Conservation (phyloP, 2,797 vertebrate species). For the Botia almorhae region DNA sequence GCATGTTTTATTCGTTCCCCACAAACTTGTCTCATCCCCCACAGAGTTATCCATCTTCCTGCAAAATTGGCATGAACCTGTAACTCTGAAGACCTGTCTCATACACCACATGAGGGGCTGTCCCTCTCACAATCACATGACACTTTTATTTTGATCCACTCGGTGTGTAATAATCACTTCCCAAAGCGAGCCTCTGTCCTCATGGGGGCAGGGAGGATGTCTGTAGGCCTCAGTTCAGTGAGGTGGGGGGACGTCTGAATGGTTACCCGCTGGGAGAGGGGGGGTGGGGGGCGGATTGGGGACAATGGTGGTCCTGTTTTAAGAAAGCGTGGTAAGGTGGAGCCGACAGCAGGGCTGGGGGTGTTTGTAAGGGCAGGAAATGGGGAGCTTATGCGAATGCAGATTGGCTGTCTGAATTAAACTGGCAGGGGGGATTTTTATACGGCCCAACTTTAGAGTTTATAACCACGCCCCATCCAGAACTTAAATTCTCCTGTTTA, state of each 20-base stretch:
- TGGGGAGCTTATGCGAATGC: slow-evolving; percentile 78
- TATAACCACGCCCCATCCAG: slow-evolving; percentile 61
- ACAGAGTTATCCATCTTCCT: neutral
- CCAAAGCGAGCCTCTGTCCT: slow-evolving; percentile 48
- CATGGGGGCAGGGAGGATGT: slow-evolving; percentile 51
- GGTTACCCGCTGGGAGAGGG: slow-evolving; percentile 62
- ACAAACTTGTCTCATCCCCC: neutral
- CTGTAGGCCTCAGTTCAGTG: slow-evolving; percentile 53
- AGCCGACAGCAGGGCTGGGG: slow-evolving; percentile 53
- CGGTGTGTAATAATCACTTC: slow-evolving; percentile 58
- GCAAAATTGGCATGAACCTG: neutral
- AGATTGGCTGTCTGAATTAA: slow-evolving; percentile 77
- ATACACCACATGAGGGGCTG: slow-evolving; percentile 12
- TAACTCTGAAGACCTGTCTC: slow-evolving; percentile 12
- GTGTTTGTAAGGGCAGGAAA: slow-evolving; percentile 58
- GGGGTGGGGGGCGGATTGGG: slow-evolving; percentile 52
- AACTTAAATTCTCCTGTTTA: slow-evolving; percentile 36
- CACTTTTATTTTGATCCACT: slow-evolving; percentile 48
- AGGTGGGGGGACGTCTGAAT: slow-evolving; percentile 46
- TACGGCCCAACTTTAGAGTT: slow-evolving; percentile 68
- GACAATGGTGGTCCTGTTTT: slow-evolving; percentile 75
- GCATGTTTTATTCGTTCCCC: neutral
- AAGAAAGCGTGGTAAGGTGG: slow-evolving; percentile 67
- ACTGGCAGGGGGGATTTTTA: slow-evolving; percentile 72
- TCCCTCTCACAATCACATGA: slow-evolving; percentile 22